Conservation (phyloP, 2,113 vertebrate genomes). For the Brevimyrus niger region DNA sequence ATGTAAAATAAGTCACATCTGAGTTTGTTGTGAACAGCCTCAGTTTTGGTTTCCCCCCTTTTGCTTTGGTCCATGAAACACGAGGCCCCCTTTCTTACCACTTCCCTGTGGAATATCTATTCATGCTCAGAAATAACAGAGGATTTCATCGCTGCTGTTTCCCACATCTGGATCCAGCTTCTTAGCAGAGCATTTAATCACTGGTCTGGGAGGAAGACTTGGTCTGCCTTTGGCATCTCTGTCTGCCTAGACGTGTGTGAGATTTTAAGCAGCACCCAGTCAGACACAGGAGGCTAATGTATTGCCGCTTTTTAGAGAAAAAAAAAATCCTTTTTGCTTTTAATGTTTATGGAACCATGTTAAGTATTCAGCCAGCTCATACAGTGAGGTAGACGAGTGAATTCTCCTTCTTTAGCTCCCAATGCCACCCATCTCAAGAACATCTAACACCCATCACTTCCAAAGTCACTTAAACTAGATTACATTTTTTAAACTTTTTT, state of each 20-base stretch:
- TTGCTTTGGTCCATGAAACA: not conserved
- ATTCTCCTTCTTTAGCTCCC: not conserved
- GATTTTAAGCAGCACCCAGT: not conserved
- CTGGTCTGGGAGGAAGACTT: not conserved
- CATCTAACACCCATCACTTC: not conserved
- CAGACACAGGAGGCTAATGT: not conserved
- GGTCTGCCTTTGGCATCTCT: not conserved
- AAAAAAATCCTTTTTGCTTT: not conserved
- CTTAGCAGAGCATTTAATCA: not conserved
- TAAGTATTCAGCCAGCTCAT: not conserved
- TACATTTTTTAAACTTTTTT: not conserved
- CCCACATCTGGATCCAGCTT: not conserved
- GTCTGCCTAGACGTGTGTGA: not conserved
- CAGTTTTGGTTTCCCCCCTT: not conserved
- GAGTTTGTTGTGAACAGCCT: not conserved
- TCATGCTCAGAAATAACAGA: not conserved
- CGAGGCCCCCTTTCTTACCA: not conserved
- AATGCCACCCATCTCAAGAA: not conserved
- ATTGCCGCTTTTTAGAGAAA: not conserved
- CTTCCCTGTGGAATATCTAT: not conserved
- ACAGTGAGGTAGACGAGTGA: not conserved
- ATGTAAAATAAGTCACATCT: not conserved
- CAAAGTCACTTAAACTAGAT: not conserved
- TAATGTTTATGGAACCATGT: not conserved
- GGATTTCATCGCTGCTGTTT: not conserved